Base-by-base conservation (phyloP, 2,113 vertebrate species). In the Epinephelus lanceolatus region DNA sequence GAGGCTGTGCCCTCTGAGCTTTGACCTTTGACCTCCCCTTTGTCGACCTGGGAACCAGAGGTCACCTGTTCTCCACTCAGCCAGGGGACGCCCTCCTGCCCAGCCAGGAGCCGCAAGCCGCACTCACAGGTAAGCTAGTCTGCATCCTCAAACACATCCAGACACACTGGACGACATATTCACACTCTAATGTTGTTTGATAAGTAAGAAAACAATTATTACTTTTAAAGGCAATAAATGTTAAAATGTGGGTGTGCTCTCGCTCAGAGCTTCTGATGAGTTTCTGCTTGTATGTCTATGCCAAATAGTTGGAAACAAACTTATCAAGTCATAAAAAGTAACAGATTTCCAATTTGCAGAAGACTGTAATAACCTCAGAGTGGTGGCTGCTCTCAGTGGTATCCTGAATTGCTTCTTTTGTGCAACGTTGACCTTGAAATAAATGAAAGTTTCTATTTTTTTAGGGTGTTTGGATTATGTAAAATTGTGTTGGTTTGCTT, bases 1-100 rank as follows among this genome's bases (percentile, higher is more conserved):
- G 92, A 97, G 97, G 94, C 97, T 96, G 84, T 96, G 96, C 92
- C 96, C 96, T 94, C 93, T 97, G 95, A 99, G 96, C 89, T 93
- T 95, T 86, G 95, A 94, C 96, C 90, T 61, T 93, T 96, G 85
- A 85, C 84, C 85, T 90, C 93, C 87, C 96, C 95, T 87, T 37
- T 52, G 95, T 96, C 91, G 94, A 95, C 94, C 96, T 98, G 96
- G 97, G 97, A 96, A 95, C 96, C 86, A 88, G 95, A 94, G 95
- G 96, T 91, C 97, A 96, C 87, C 83, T 87, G 81, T 89, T 91
- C 87, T 92, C 95, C 95, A 69, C 94, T 92, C 92, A 96, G 83
- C 81, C 94, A 94, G 92, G 95, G 95, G 94, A 96, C 96, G 89
- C 93, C 92, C 95, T 95, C 90, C 94, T 93, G 55, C 93, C 91